Base-by-base conservation (phyloP, 2,113 vertebrate species). In the Cryptoleucopteryx plumbea region DNA sequence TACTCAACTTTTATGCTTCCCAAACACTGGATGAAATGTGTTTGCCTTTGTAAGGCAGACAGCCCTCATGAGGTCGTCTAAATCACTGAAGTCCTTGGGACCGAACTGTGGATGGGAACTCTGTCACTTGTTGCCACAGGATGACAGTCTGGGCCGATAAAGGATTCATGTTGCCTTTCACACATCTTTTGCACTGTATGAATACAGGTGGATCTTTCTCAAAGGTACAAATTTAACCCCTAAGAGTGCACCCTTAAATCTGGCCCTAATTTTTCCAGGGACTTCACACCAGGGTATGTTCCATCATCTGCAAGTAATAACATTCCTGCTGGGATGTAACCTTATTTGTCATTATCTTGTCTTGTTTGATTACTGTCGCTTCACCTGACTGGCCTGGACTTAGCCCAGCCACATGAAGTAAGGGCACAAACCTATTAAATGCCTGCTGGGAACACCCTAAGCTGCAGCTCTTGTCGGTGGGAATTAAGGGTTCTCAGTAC, bases 331-430 rank as follows among this genome's bases (percentile, higher is more conserved):
- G 91, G 70, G 68, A 87, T 80, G 70, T 40, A 91, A 68, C 73
- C 48, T 36, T 82, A 20, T 75, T 84, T 94, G 94, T 91, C 91
- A 89, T 84, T 94, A 92, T 38, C 81, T 89, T 95, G 91, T 95
- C 93, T 68, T 58, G n/a, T 93, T 93, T 89, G 81, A 95, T 96
- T 97, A 93, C 26, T 65, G 29, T 73, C 7, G 21, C 84, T 94
- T 93, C 89, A 95, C 53, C 84, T 91, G 48, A 66, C 67, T 85
- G 81, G 74, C 62, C 91, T 45, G 55, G 70, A 90, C 29, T 94
- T 95, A 91, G 42, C 91, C 72, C 32, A 77, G 58, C 27, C 43
- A 68, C 70, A 85, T 66, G 81, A 96, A 91, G 50, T 70, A 91
- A 87, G 73, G 86, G 66, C 81, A 87, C 67, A 96, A 86, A 81